Base-by-base conservation (phyloP, 2,113 vertebrate species). In the Misgurnus mizolepis region DNA sequence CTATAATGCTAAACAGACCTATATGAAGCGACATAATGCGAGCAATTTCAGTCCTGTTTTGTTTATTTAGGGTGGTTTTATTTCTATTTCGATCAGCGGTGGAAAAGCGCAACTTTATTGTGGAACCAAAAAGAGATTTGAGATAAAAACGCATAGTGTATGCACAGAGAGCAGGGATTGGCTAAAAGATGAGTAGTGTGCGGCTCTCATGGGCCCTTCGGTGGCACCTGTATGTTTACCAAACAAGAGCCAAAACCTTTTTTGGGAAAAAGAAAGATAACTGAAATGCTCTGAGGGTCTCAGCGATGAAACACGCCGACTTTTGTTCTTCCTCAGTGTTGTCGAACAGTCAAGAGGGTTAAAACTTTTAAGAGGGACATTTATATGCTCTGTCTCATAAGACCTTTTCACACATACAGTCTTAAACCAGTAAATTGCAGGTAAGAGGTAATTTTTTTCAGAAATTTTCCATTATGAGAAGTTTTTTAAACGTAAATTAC, bases 1-100 rank as follows among this genome's bases (percentile, higher is more conserved):
- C 71, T 64, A 79, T 18, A 78, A 80, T 61, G 27, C 73, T 73
- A 55, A 82, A 55, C 77, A 67, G 45, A 80, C 62, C 55, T 47
- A 66, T 66, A 65, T 61, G 69, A 85, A 81, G 69, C 53, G 56
- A 22, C 22, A 78, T 73, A 74, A 81, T 55, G 64, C 50, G 43
- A 47, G 78, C 67, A 70, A 79, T 73, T 77, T 77, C 27, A 50
- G 62, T 66, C 27, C 17, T 27, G 45, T 66, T 76, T 76, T 76
- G 75, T 77, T 77, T 77, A 15, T 34, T 65, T 40, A 17, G 58
- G 47, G 40, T 67, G 7, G 49, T 50, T 65, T 53, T 73, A 74
- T 73, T 82, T 74, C 41, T 49, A 64, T 75, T 75, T 75, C 18
- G 47, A 41, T 49, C 22, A 9, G 0, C 1, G 41, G 58, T 7